A percentile compares a stretch with the other conserved stretches of the same genome.
These are phyloP conservation scores for Onychomys arenicola DNA, from an alignment of 2,797 vertebrate species.

Conservation along the genomic window DNA sequence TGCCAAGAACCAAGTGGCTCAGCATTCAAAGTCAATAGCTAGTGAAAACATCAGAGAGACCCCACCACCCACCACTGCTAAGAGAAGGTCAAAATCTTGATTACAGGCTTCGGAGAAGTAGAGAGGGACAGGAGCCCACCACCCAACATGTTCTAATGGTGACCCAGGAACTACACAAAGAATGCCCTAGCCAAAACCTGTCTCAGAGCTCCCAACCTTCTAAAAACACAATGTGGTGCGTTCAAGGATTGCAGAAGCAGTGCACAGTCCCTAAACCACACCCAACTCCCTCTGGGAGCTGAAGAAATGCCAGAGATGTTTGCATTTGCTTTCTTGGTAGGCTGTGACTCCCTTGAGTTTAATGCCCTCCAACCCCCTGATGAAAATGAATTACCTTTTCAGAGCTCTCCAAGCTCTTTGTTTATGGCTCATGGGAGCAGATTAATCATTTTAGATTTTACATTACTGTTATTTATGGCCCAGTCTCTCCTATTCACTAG, in stretches of 20 bases:
- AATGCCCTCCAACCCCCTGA: slow-evolving; percentile 18
- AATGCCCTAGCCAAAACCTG: not conserved
- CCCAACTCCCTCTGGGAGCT: not conserved
- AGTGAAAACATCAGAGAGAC: not conserved
- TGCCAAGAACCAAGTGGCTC: not conserved
- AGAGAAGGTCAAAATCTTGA: not conserved
- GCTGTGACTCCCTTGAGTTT: not conserved
- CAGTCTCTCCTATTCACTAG: slow-evolving; percentile 35
- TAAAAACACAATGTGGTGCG: not conserved
- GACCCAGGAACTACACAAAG: not conserved
- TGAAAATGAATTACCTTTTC: slow-evolving; percentile 65
- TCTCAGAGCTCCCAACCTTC: not conserved
- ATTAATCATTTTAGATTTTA: slow-evolving; percentile 63
- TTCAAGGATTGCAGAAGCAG: not conserved
- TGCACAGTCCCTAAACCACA: not conserved
- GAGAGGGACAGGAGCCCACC: too few species aligned
- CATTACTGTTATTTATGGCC: slow-evolving; percentile 68
- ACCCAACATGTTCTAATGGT: not conserved
- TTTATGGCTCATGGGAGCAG: slow-evolving; percentile 60
- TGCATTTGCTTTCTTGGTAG: slow-evolving; percentile 14
- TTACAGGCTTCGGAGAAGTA: not conserved
- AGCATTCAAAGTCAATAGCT: slow-evolving; percentile 14
- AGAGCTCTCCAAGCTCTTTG: slow-evolving; percentile 12
- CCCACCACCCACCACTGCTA: not conserved
- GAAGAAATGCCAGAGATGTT: not conserved